Base-by-base conservation (phyloP, 1,140 invertebrate genomes). In the Hyles vespertilio region DNA sequence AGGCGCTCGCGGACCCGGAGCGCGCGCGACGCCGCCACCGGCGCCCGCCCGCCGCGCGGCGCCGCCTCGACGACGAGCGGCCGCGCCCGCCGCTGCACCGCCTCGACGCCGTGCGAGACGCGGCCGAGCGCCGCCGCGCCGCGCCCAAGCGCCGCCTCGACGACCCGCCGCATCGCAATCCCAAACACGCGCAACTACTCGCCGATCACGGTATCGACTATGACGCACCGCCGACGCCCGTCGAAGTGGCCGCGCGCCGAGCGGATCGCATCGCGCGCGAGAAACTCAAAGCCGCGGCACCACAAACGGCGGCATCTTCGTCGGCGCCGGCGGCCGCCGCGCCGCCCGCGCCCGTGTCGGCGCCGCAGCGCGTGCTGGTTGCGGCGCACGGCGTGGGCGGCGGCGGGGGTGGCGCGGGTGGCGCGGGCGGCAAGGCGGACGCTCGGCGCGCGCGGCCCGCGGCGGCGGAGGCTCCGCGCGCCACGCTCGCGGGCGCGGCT, bases 1-100 rank as follows among this genome's bases (percentile, higher is more conserved):
- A 99, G 56, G 95, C 95, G 22, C 95, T 98, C 1, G 93, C 96
- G 10, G 97, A 99, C 79, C 92, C 96, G 3, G 97, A 98, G 76
- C 92, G 95, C 57, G 92, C 93, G 96, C 72, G 95, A 96, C 77
- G 78, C 91, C 96, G 97, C 94, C 77, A 97, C 97, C 83, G 87
- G 89, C 49, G 94, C 93, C 8, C 95, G 95, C 75, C 94, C 93
- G 67, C 69, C 51, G 69, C 72, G 59, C 73, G 70, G 59, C 79
- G 77, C 54, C 40, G 92, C 92, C 64, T 80, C 89, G 49, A 94
- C 93, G 82, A 92, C 91, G 74, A 78, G 53, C 56, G 72, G 63
- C 78, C 78, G 60, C 74, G 78, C 7, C 81, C 78, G 48, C 78
- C 80, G 56, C 69, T 84, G 47, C 90, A 93, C n/a, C 92, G 95